Evolutionary conservation across 1,140 invertebrate species (phyloP).

Genomic region (Drosophila melanica): DNA sequence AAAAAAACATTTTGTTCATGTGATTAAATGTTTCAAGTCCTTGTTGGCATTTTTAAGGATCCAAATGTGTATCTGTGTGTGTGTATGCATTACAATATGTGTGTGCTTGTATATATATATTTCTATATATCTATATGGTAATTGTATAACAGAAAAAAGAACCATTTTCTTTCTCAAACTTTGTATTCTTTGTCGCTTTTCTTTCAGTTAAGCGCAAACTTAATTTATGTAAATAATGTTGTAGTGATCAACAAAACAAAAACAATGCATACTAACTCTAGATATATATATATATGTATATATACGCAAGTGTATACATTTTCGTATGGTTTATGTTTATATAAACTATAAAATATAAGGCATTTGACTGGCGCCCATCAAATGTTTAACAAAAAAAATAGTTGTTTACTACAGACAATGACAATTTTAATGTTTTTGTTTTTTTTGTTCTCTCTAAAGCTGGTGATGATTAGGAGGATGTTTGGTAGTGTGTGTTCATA

Average conservation of each 20-base stretch:
- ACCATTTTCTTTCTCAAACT: conserved; percentile 39
- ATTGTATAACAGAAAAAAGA: conserved; percentile 74
- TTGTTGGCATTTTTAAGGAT: conserved; percentile 46
- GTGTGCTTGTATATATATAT: conserved; percentile 56
- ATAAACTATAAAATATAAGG: conserved; percentile 58
- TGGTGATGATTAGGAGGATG: conserved; percentile 42
- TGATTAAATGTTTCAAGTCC: conserved; percentile 60
- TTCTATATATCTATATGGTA: conserved; percentile 57
- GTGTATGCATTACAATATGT: conserved; percentile 28
- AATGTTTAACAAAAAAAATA: conserved; percentile 62
- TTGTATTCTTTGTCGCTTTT: conserved; percentile 31
- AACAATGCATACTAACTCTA: conserved; percentile 34
- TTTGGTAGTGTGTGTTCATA: conserved; percentile 27
- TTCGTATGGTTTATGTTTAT: conserved; percentile 21
- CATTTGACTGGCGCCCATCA: conserved; percentile 47
- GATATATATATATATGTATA: conserved; percentile 10
- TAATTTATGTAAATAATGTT: conserved; percentile 55
- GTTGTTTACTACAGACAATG: conserved; percentile 22
- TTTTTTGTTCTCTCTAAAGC: conserved; percentile 22
- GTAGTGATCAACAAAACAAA: conserved; percentile 50
- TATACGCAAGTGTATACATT: conserved; percentile 11
- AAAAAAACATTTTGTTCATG: conserved; percentile 76
- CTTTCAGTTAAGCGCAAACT: conserved; percentile 40
- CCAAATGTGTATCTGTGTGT: conserved; percentile 31
- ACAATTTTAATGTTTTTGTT: conserved; percentile 30